These are phyloP conservation scores for Lethocerus indicus DNA, from an alignment of 1,140 invertebrate genomes.

Conservation along the genomic window DNA sequence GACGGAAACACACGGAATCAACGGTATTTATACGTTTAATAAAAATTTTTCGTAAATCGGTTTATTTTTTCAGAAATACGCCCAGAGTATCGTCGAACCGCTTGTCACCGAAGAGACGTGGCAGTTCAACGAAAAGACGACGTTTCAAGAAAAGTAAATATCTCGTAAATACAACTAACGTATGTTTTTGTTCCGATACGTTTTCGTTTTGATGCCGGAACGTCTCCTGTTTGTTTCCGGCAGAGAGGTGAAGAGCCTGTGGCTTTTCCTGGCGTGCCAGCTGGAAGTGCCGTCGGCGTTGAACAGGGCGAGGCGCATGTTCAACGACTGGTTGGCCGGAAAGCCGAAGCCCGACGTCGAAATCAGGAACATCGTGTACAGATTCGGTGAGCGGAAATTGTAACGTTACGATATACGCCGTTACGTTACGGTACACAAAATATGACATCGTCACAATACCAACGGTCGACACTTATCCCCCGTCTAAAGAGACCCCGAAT, in stretches of 20 bases:
- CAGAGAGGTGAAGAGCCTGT: constrained; percentile 33
- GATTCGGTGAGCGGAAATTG: constrained; percentile 34
- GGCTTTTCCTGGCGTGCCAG: constrained; percentile 39
- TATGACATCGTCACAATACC: no score
- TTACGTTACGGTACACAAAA: no score
- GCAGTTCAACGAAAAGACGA: constrained; percentile 1
- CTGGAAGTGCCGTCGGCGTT: constrained; percentile 36
- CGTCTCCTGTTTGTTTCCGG: constrained; percentile 13
- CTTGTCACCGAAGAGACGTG: not conserved
- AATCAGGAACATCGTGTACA: constrained; percentile 45
- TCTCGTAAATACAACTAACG: no score
- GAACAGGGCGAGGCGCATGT: constrained; percentile 26
- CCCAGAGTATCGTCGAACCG: not conserved
- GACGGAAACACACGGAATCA: no score
- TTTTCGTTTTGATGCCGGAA: not conserved
- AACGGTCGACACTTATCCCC: no score
- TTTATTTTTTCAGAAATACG: constrained; percentile 7
- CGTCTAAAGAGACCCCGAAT: no score
- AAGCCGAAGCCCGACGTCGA: constrained; percentile 36
- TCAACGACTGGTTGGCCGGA: constrained; percentile 15
- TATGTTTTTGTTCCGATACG: not conserved
- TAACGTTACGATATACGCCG: no score
- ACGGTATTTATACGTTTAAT: no score
- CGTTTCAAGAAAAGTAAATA: constrained; percentile 4
- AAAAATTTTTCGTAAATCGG: no score